Evolutionary conservation across 2,113 vertebrate genomes (phyloP), one percentile per base, ranked within the genome.

Genomic region (Mormyrus iriodes): DNA sequence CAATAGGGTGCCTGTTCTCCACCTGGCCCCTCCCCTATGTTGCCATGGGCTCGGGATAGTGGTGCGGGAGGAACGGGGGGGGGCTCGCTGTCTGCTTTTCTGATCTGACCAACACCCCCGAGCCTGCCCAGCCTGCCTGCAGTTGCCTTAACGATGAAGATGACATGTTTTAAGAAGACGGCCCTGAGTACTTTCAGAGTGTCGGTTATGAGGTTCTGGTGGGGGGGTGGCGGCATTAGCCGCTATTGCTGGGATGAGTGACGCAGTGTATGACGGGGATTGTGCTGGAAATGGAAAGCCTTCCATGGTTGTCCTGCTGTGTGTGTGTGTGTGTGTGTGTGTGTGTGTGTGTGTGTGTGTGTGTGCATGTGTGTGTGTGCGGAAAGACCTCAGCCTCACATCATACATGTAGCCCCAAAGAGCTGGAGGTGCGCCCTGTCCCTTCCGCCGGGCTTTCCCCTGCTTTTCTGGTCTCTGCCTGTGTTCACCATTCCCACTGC

Each of bases 201-300:
- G 92, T 88, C 49, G 92, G 90, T 95, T 94, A 94, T 94, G 93
- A 94, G 88, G 85, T 88, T 39, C 61, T 92, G 88, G 88, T 42
- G 85, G 87, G 89, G 88, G 88, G 88, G 87, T 93, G 93, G 94
- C 94, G 93, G 91, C 90, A 94, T 93, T 93, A 93, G 89, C 52
- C 31, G 83, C 94, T 94, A 94, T 93, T 93, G 92, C 92, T 91
- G 93, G 91, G 92, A 90, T 95, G 95, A 95, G 93, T 94, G 95
- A 95, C 88, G 85, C 12, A 17, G 83, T 21, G 92, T 93, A 93
- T 95, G 94, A 94, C 93, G 82, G 1, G 85, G 27, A 53, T 92
- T 89, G 90, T 90, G 88, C 90, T 49, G 91, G 89, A 91, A 91
- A 93, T 91, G 89, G 90, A 91, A 91, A 94, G 89, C 73, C 94